Base-by-base conservation (phyloP, 2,888 invertebrate genomes). In the Endomychus coccineus region DNA sequence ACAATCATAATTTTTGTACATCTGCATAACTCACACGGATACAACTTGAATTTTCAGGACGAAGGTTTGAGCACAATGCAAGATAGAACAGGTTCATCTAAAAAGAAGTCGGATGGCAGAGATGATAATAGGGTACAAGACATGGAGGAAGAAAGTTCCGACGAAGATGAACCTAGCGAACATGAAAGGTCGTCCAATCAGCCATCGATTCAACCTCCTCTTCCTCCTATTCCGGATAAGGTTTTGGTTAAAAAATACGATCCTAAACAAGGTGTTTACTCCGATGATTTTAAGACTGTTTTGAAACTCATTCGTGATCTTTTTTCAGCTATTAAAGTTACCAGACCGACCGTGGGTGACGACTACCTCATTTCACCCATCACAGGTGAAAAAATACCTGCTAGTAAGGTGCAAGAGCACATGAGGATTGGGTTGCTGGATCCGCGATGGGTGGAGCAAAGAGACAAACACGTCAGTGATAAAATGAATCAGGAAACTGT, bases 221-320 rank as follows among this genome's bases (percentile, higher is more conserved):
- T 89, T 46, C 90, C 94, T 4, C 91, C 92, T 12, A 78, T 82
- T 1, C 83, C 88, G 12, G 95, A 94, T 61, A 88, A 92, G 58
- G 94, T 96, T 15, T 76, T 97, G 24, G 91, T 98, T 40, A 91
- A 92, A 64, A 92, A 92, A 62, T 99, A 99, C 63, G 91, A 99
- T 74, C 97, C 97, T 0, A 97, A 90, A 67, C 83, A 81, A 61
- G 71, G 74, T 51, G 71, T 68, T 52, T 25, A n/a, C n/a, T n/a
- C n/a, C n/a, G n/a, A n/a, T n/a, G n/a, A n/a, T n/a, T n/a, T n/a
- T n/a, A n/a, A n/a, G n/a, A 24, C 24, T 33, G 39, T 27, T 16
- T 32, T n/a, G n/a, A n/a, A n/a, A n/a, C n/a, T n/a, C n/a, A n/a
- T n/a, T n/a, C n/a, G n/a, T n/a, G n/a, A n/a, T n/a, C n/a, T n/a